phyloP scores from a whole-genome alignment of 2,113 vertebrate genomes.

The Toxotes chatareus region DNA sequence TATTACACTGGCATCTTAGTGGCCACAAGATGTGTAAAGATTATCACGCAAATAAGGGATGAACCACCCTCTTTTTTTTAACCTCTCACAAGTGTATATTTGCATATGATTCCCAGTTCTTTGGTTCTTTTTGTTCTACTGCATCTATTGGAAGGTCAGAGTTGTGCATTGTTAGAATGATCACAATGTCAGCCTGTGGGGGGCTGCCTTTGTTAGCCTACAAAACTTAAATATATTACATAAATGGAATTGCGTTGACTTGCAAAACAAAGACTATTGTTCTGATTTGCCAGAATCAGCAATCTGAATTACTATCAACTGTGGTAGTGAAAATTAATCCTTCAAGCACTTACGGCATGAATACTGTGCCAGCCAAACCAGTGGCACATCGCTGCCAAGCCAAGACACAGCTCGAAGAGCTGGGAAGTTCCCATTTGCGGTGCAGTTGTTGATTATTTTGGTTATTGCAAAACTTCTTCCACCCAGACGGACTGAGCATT shows the following conservation, averaged over 20 bases:
- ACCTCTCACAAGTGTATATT: not conserved
- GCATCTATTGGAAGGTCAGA: not conserved
- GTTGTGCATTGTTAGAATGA: not conserved
- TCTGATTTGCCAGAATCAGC: slow-evolving; percentile 53
- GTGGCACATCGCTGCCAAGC: slow-evolving; percentile 59
- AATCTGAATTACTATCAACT: slow-evolving; percentile 62
- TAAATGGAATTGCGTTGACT: slow-evolving; percentile 22
- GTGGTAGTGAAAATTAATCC: slow-evolving; percentile 62
- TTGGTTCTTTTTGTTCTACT: not conserved
- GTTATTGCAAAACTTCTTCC: slow-evolving; percentile 62
- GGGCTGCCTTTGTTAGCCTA: not conserved
- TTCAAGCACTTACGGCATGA: slow-evolving; percentile 54
- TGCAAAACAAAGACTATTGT: slow-evolving; percentile 72
- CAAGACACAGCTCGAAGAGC: slow-evolving; percentile 44
- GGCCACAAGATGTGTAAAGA: not conserved
- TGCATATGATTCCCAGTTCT: not conserved
- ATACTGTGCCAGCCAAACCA: slow-evolving; percentile 60
- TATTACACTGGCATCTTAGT: not conserved
- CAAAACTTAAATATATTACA: not conserved
- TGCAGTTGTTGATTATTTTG: slow-evolving; percentile 65
- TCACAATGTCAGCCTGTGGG: not conserved
- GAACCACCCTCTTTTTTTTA: not conserved
- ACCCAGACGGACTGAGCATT: slow-evolving; percentile 40
- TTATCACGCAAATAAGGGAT: not conserved
- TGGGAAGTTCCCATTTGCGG: slow-evolving; percentile 56